Evolutionary conservation across 2,888 invertebrate species (phyloP).

Genomic region (Catocala sponsa): DNA sequence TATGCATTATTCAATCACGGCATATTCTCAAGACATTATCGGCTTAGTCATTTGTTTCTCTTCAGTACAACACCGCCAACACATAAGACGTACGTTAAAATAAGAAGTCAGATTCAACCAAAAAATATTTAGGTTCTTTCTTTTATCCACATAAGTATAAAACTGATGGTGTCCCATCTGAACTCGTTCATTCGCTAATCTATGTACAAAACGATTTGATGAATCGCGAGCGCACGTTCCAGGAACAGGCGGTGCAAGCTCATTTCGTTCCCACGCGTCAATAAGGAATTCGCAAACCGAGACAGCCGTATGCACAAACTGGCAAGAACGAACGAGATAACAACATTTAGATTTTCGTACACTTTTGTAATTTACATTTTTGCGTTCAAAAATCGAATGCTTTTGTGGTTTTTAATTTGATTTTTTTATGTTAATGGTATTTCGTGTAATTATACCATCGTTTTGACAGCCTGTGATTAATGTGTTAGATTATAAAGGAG

Average conservation of each 20-base stretch:
- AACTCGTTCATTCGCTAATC: constrained; percentile 49
- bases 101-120: too few species aligned
- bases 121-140: too few species aligned
- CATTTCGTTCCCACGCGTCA: constrained; percentile 82
- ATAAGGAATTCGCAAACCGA: constrained; percentile 66
- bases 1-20: constrained; percentile 17
- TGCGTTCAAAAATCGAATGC: constrained; percentile 18
- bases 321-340: constrained; percentile 37
- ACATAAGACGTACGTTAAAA: too few species aligned
- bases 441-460: constrained; percentile 5
- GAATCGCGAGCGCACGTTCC: constrained; percentile 78
- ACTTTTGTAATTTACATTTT: constrained; percentile 30
- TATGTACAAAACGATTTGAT: constrained; percentile 75
- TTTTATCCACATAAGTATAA: too few species aligned
- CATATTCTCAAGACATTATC: constrained; percentile 7
- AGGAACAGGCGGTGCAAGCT: constrained; percentile 68
- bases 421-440: constrained; percentile 8
- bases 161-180: constrained; percentile 31
- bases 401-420: not conserved
- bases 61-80: not conserved
- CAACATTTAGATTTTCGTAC: constrained; percentile 45
- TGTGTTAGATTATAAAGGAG: not conserved
- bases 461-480: constrained; percentile 6
- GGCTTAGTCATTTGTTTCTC: not conserved
- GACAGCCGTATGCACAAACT: constrained; percentile 51